Conservation (phyloP, 2,888 invertebrate species). For the Perizoma flavofasciatum region DNA sequence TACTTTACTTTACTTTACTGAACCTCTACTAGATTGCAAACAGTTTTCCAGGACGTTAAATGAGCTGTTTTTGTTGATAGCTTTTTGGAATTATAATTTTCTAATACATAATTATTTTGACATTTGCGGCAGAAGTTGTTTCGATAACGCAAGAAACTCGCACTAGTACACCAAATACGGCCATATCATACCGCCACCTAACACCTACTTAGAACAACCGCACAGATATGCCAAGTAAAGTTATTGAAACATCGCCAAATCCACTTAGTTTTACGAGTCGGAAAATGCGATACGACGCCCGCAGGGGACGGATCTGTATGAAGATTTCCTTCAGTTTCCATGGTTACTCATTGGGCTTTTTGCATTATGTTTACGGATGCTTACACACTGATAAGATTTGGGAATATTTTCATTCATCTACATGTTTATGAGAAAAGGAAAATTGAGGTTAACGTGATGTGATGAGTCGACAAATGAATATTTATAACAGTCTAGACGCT, state of each 20-base stretch:
- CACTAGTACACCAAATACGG: not conserved
- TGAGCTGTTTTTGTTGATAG: too few relatives aligned
- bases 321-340: conserved; percentile 45
- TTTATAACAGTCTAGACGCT: conserved; percentile 1
- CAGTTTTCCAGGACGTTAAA: too few relatives aligned
- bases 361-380: conserved; percentile 29
- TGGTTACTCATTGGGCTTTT: conserved; percentile 37
- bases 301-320: conserved; percentile 29
- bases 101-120: not conserved
- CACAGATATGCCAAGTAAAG: conserved; percentile 51
- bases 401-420: conserved; percentile 6
- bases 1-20: too few relatives aligned
- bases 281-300: conserved; percentile 69
- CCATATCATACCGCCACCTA: conserved; percentile 31
- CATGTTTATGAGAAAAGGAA: conserved; percentile 7
- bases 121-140: not conserved
- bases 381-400: conserved; percentile 14
- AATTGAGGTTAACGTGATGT: not conserved
- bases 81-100: too few relatives aligned
- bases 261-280: conserved; percentile 78
- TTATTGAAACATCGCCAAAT: conserved; percentile 78
- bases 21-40: too few relatives aligned
- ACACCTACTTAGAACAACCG: conserved; percentile 40
- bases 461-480: conserved; percentile 1
- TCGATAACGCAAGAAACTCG: conserved; percentile 4